These are phyloP conservation scores for Corythoichthys haematopterus DNA, from an alignment of 2,113 vertebrate species.

Conservation along the genomic window DNA sequence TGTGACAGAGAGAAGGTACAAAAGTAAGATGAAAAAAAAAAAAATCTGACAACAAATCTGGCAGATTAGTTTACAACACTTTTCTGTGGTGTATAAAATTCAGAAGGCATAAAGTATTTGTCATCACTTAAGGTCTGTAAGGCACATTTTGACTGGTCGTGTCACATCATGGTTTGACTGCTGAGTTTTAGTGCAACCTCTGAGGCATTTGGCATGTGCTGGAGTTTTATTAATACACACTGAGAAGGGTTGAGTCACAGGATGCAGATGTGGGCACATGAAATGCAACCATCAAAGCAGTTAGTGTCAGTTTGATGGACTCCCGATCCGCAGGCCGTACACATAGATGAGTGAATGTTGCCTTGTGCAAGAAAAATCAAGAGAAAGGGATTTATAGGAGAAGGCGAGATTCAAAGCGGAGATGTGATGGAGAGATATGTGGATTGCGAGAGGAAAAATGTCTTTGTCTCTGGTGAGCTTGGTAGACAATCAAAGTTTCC, in stretches of 20 bases:
- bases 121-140: no score
- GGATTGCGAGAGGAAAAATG: slow-evolving; percentile 66
- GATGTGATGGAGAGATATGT: slow-evolving; percentile 61
- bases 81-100: no score
- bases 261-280: slow-evolving; percentile 61
- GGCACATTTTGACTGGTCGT: no score
- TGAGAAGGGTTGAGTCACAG: slow-evolving; percentile 47
- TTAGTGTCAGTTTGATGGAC: slow-evolving; percentile 59
- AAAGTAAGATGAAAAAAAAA: no score
- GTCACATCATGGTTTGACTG: no score
- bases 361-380: slow-evolving; percentile 37
- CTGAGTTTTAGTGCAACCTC: slow-evolving; percentile 15
- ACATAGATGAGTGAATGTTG: slow-evolving; percentile 19
- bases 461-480: slow-evolving; percentile 68
- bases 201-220: no score
- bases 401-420: slow-evolving; percentile 42
- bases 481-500: slow-evolving; percentile 75
- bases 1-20: no score
- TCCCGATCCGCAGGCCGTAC: slow-evolving; percentile 38
- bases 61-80: no score
- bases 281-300: slow-evolving; percentile 64
- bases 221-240: neutral
- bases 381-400: slow-evolving; percentile 27
- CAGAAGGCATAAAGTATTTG: no score
- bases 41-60: no score